These are phyloP conservation scores for Orthonyx spaldingii DNA, from an alignment of 2,113 vertebrate species.

Conservation along the genomic window DNA sequence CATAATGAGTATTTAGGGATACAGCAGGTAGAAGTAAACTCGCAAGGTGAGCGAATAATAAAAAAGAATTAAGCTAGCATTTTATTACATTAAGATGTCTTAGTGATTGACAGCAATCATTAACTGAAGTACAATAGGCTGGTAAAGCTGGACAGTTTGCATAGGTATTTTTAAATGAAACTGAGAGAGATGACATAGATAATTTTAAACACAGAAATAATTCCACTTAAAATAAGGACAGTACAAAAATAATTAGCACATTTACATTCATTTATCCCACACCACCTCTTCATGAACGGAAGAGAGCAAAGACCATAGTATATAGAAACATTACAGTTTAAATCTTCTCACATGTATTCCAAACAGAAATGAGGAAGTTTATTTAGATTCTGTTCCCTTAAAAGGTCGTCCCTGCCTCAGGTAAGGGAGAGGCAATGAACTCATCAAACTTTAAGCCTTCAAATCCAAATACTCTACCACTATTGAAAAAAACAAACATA, in stretches of 20 bases:
- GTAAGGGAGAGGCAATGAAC: not conserved
- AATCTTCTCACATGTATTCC: not conserved
- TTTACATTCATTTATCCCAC: conserved; percentile 43
- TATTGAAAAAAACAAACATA: not conserved
- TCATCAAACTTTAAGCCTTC: not conserved
- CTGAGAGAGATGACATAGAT: not conserved
- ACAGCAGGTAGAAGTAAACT: not conserved
- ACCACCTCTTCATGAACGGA: conserved; percentile 16
- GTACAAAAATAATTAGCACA: conserved; percentile 51
- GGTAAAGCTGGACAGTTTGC: conserved; percentile 9
- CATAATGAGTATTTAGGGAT: not conserved
- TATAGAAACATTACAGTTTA: not conserved
- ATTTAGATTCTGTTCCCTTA: not conserved
- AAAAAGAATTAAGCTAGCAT: not conserved
- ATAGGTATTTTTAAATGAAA: conserved; percentile 8
- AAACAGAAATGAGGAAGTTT: not conserved
- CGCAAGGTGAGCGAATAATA: not conserved
- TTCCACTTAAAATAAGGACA: conserved; percentile 33
- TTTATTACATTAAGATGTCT: conserved; percentile 17
- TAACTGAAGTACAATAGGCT: not conserved
- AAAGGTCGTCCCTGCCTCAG: not conserved
- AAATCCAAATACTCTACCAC: not conserved
- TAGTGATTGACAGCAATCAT: not conserved
- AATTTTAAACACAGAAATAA: not conserved
- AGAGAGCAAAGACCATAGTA: not conserved